A percentile compares a stretch with the other conserved stretches of the same genome.
Conservation (phyloP, 2,797 vertebrate genomes). For the Naso thynnoides region DNA sequence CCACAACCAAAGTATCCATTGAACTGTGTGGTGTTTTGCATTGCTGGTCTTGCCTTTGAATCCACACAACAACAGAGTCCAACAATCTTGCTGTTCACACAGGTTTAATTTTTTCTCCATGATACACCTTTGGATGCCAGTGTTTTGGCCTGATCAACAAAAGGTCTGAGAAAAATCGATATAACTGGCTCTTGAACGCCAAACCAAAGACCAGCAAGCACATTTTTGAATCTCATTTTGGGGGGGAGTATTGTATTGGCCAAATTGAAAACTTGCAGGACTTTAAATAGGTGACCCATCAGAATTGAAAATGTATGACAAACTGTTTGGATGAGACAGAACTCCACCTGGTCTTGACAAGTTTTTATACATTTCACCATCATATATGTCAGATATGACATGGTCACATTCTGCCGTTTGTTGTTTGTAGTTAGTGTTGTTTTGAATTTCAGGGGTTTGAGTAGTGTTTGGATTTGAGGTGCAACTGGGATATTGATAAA, state of each 20-base stretch:
- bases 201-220: neutral
- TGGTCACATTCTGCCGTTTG: neutral
- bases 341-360: neutral
- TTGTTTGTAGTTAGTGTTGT: neutral
- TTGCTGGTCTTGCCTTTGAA: constrained; percentile 21
- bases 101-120: constrained; percentile 7
- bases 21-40: constrained; percentile 29
- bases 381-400: neutral
- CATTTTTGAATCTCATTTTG: neutral
- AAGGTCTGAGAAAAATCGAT: constrained; percentile 9
- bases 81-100: neutral
- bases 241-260: neutral
- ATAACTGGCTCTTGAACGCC: neutral
- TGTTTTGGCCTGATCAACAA: constrained; percentile 21
- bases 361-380: neutral
- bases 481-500: neutral
- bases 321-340: neutral
- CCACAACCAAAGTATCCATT: constrained; percentile 4
- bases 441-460: neutral
- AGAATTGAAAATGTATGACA: neutral
- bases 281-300: neutral
- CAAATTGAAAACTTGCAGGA: neutral
- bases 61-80: constrained; percentile 24
- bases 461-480: neutral
- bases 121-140: constrained; percentile 21